Percentiles rank a stretch among this genome's conserved stretches.
phyloP scores from a whole-genome alignment of 1,140 invertebrate genomes.

The Armadillidium nasatum region DNA sequence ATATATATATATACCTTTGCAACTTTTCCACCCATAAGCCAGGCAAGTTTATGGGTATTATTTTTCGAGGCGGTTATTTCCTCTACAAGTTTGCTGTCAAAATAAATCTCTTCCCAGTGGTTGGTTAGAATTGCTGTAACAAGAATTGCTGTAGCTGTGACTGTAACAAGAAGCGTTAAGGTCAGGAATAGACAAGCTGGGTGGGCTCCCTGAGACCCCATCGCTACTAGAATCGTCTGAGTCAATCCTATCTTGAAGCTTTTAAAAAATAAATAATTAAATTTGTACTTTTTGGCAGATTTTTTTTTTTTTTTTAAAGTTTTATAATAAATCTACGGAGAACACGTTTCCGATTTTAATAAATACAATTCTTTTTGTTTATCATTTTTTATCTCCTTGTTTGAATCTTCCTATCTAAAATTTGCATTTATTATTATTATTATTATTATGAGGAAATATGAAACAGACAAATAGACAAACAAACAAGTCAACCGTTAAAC shows the following conservation, averaged over 20 bases:
- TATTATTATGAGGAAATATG: too few relatives aligned
- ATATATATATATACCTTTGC: conserved; percentile 50
- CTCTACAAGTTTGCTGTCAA: conserved; percentile 56
- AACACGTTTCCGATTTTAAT: not conserved
- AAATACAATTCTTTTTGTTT: not conserved
- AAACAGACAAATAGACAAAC: too few relatives aligned
- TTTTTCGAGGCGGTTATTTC: conserved; percentile 47
- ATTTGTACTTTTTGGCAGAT: not conserved
- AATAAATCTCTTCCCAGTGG: conserved; percentile 75
- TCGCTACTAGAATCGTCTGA: conserved; percentile 20
- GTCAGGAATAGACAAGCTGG: conserved; percentile 48
- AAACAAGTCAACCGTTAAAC: too few relatives aligned
- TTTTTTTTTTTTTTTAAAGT: not conserved
- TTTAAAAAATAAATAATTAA: not conserved
- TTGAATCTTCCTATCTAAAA: not conserved
- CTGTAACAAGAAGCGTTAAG: conserved; percentile 55
- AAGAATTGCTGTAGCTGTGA: conserved; percentile 66
- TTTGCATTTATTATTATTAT: not conserved
- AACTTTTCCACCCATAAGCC: conserved; percentile 62
- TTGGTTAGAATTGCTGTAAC: conserved; percentile 77
- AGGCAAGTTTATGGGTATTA: conserved; percentile 53
- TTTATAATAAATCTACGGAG: not conserved
- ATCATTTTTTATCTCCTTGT: not conserved
- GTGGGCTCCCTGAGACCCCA: conserved; percentile 42
- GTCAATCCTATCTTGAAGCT: conserved; percentile 26